These are phyloP conservation scores for Dryobotodes eremita DNA, from an alignment of 2,888 invertebrate genomes.

Conservation along the genomic window DNA sequence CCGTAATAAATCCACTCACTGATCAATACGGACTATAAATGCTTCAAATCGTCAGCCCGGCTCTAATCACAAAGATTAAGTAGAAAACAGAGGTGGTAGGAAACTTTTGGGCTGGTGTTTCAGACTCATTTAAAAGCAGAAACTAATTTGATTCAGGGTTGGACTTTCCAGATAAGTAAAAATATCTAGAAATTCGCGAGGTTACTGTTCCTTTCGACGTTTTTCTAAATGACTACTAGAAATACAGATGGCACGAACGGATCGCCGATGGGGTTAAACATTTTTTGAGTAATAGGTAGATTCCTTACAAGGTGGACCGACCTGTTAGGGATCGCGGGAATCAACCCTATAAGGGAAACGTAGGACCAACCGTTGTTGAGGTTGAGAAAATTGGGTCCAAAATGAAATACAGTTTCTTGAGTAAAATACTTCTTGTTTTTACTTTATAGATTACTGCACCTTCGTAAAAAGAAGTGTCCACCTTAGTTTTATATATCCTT, in stretches of 20 bases:
- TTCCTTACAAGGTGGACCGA: not conserved
- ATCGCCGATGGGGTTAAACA: not conserved
- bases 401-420: too few species aligned
- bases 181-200: not conserved
- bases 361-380: not conserved
- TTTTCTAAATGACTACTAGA: not conserved
- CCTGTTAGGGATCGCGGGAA: not conserved
- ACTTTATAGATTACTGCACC: too few species aligned
- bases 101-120: not conserved
- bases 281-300: not conserved
- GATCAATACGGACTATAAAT: slow-evolving; percentile 87
- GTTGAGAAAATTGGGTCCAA: too few species aligned
- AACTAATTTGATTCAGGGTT: not conserved
- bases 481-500: too few species aligned
- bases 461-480: too few species aligned
- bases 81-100: slow-evolving; percentile 53
- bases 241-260: not conserved
- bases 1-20: slow-evolving; percentile 84
- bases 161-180: too few species aligned
- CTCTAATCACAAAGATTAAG: slow-evolving; percentile 59
- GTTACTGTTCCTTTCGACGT: not conserved
- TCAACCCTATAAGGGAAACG: not conserved
- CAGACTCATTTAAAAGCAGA: not conserved
- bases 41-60: slow-evolving; percentile 78
- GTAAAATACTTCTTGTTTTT: too few species aligned